A percentile compares a stretch with the other conserved stretches of the same genome.
Evolutionary conservation across 1,140 invertebrate genomes (phyloP).

Genomic region (Drosophila novamexicana): DNA sequence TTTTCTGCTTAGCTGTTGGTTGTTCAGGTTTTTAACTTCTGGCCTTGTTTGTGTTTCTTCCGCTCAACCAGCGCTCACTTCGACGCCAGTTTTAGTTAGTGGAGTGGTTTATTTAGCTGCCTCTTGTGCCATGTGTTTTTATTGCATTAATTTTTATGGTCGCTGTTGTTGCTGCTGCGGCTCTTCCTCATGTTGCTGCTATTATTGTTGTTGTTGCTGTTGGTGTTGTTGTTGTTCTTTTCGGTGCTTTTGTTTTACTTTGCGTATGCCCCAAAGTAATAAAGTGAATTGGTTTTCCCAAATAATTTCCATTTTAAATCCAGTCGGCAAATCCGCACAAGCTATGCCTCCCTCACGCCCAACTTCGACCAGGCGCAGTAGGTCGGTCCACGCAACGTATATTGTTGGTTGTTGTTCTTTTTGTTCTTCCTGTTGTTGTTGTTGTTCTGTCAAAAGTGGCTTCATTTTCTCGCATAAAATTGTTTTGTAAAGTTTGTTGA

Average conservation of each 20-base stretch:
- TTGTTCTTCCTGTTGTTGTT: conserved; percentile 26
- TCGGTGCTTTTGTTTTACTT: conserved; percentile 75
- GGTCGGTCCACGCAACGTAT: conserved; percentile 41
- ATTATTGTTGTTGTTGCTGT: conserved; percentile 2
- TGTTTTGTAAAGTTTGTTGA: conserved; percentile 71
- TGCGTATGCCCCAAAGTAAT: conserved; percentile 82
- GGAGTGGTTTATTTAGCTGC: conserved; percentile 26
- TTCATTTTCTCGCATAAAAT: conserved; percentile 75
- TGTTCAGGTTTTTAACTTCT: conserved; percentile 12
- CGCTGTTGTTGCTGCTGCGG: conserved; percentile 44
- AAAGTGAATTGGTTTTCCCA: conserved; percentile 81
- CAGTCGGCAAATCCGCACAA: conserved; percentile 74
- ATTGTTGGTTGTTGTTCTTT: conserved; percentile 27
- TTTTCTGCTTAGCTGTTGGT: conserved; percentile 14
- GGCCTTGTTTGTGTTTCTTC: conserved; percentile 7
- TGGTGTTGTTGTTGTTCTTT: conserved; percentile 31
- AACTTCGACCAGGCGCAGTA: conserved; percentile 5
- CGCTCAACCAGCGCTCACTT: conserved; percentile 42
- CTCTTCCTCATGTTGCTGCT: conserved; percentile 27
- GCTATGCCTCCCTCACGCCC: background rate
- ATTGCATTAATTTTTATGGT: conserved; percentile 83
- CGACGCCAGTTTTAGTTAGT: conserved; percentile 40
- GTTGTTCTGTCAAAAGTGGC: conserved; percentile 67
- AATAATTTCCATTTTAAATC: conserved; percentile 83
- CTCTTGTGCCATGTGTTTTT: conserved; percentile 73